Evolutionary conservation across 2,888 invertebrate species (phyloP).

Genomic region (Globia sparganii): DNA sequence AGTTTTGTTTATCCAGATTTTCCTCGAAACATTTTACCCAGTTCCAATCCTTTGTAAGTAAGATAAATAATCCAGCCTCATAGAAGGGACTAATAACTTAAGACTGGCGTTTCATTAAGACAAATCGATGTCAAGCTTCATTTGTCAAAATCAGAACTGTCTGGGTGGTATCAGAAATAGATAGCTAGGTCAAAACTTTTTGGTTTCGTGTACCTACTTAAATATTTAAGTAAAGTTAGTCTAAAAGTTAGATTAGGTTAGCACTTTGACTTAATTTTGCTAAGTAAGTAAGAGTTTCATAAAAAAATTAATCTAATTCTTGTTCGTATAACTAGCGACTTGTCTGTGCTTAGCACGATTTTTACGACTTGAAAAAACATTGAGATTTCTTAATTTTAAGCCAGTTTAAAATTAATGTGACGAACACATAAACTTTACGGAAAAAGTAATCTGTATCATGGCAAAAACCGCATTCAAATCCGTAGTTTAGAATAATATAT

Average conservation of each 20-base stretch:
- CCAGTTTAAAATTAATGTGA: too few species aligned
- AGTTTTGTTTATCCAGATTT: conserved; percentile 17
- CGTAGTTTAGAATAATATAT: too few species aligned
- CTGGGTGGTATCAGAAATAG: conserved; percentile 29
- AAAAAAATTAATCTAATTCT: neutral
- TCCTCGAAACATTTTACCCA: conserved; percentile 2
- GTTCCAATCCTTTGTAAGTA: conserved; percentile 9
- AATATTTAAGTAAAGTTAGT: conserved; percentile 1
- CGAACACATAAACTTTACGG: too few species aligned
- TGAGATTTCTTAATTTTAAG: too few species aligned
- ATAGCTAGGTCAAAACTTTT: conserved; percentile 11
- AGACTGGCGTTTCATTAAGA: conserved; percentile 37
- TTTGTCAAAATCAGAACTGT: conserved; percentile 45
- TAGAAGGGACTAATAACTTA: conserved; percentile 17
- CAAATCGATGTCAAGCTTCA: conserved; percentile 35
- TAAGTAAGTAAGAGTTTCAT: neutral
- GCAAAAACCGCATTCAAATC: too few species aligned
- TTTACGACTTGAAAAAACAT: too few species aligned
- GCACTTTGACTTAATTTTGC: neutral
- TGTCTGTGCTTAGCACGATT: too few species aligned
- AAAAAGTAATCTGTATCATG: too few species aligned
- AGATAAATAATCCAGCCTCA: conserved; percentile 28
- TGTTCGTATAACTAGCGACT: too few species aligned
- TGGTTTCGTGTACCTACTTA: conserved; percentile 13
- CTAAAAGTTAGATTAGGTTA: neutral